Evolutionary conservation across 2,113 vertebrate genomes (phyloP).

Genomic region (Columba janthina): DNA sequence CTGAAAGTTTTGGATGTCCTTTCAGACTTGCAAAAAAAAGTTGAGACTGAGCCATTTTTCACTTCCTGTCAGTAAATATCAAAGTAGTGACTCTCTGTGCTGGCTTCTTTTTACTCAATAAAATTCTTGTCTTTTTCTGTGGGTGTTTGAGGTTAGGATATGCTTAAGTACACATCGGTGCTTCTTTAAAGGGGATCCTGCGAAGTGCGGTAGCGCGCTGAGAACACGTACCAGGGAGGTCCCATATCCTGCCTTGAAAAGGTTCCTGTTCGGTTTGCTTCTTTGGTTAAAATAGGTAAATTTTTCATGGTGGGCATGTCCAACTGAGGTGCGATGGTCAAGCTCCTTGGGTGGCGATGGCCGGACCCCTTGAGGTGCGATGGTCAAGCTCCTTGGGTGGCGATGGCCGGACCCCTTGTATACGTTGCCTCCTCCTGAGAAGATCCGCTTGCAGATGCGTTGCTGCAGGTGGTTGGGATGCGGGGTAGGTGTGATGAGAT

Average conservation of each 20-base stretch:
- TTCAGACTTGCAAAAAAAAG: neutral
- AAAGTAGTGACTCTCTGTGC: slow-evolving; percentile 16
- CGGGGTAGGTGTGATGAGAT: neutral
- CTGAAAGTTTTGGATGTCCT: slow-evolving; percentile 31
- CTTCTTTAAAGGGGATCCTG: neutral
- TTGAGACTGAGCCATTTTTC: slow-evolving; percentile 43
- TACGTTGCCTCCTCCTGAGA: rapidly evolving
- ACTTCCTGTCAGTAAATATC: slow-evolving; percentile 58
- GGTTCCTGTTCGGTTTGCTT: neutral
- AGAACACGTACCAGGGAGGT: neutral
- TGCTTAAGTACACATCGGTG: neutral
- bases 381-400: no score
- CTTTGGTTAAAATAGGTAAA: neutral
- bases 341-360: no score
- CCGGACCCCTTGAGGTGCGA: neutral
- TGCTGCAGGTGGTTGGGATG: neutral
- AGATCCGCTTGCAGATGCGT: neutral
- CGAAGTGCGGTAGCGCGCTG: neutral
- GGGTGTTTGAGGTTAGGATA: slow-evolving; percentile 13
- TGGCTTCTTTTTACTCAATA: neutral
- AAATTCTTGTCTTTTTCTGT: neutral
- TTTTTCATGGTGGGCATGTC: neutral
- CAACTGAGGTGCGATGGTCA: rapidly evolving
- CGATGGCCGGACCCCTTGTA: rapidly evolving
- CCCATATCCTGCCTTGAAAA: rapidly evolving